phyloP scores from a whole-genome alignment of 2,888 invertebrate species.

The Diogma glabrata region DNA sequence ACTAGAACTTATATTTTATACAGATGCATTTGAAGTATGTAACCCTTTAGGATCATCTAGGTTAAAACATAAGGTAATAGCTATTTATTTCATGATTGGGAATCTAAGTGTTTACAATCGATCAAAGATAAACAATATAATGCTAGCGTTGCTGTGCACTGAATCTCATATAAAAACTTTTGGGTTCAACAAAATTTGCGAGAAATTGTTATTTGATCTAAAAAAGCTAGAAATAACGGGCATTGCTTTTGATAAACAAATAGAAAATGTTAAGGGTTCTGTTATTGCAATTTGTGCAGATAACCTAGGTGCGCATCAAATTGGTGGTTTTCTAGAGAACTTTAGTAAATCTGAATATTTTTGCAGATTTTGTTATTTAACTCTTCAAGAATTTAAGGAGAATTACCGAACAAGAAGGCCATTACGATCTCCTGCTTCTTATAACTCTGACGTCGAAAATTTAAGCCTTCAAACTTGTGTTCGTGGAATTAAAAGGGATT shows the following conservation, averaged over 20 bases:
- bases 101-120: neutral
- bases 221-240: neutral
- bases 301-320: slow-evolving; percentile 19
- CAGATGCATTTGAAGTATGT: neutral
- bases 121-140: neutral
- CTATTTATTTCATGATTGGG: neutral
- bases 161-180: neutral
- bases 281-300: slow-evolving; percentile 16
- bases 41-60: too few species aligned
- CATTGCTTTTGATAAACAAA: too few species aligned
- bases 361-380: slow-evolving; percentile 14
- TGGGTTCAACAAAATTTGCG: too few species aligned
- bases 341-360: slow-evolving; percentile 16
- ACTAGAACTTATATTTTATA: neutral
- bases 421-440: neutral
- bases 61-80: too few species aligned
- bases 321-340: slow-evolving; percentile 19
- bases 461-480: neutral
- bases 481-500: neutral
- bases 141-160: neutral
- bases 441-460: neutral
- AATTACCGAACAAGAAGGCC: neutral
- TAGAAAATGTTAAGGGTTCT: slow-evolving; percentile 8
- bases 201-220: neutral
- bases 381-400: neutral